Base-by-base conservation (phyloP, 2,113 vertebrate genomes). In the Dissostichus mawsoni region DNA sequence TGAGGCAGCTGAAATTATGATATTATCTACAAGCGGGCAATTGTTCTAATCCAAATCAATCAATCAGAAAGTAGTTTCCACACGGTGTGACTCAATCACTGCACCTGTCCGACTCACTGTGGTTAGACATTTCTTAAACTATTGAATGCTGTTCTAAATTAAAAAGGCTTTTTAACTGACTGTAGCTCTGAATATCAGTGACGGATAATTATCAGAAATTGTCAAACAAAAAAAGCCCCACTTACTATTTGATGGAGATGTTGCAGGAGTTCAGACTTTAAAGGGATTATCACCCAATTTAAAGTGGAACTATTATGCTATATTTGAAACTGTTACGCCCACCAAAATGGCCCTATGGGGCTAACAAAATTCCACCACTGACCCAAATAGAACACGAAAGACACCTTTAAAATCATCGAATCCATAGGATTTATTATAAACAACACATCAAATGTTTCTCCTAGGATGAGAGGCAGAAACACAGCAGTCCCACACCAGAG, bases 31-130 rank as follows among this genome's bases (percentile, higher is more conserved):
- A 68, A 55, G 41, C 65, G 4, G 52, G 33, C 74, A n/a, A 83
- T 68, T 72, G 70, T 82, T 65, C 56, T 33, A 11, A 58, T 70
- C 81, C 47, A 20, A 53, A 74, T 84, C 79, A 80, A 86, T 84
- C 83, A 84, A 76, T 86, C 78, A 74, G 8, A 18, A 33, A 56
- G 64, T n/a, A 12, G 69, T 69, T 66, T 72, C 20, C 67, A 51
- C 58, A 71, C 58, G 75, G 86, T 82, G 86, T 45, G 51, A 80
- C 72, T 89, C 62, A 33, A 70, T 89, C 78, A 78, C 78, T 20
- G 53, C 57, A 45, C 33, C 80, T 68, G 73, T 78, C 80, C 76
- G 69, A 82, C 36, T 9, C 51, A 9, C n/a, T 11, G 53, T 29
- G 50, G 68, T 70, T 47, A 14, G 47, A 66, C 14, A 51, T 55